Evolutionary conservation across 2,888 invertebrate genomes (phyloP).

Genomic region (Caenorhabditis sp.): DNA sequence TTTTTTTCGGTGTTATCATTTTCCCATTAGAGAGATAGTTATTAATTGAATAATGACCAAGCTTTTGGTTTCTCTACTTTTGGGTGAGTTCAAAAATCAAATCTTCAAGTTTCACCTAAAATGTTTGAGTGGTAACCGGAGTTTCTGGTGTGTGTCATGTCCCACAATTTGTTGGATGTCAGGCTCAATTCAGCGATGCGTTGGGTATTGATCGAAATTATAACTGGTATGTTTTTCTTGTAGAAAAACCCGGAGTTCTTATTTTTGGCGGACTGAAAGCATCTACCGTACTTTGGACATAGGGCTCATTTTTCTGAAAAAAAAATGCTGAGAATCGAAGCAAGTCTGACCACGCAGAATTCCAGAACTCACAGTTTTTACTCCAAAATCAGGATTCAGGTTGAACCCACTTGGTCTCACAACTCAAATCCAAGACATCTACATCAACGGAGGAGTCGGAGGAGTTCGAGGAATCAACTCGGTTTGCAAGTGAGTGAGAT

Average conservation of each 20-base stretch:
- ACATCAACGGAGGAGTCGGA: conserved; percentile 37
- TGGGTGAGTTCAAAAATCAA: not conserved
- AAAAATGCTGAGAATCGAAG: too few relatives aligned
- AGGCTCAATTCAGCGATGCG: conserved; percentile 30
- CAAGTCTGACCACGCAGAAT: too few relatives aligned
- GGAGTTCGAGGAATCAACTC: conserved; percentile 36
- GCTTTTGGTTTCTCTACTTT: not conserved
- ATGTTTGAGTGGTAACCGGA: not conserved
- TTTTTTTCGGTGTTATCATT: conserved; percentile 10
- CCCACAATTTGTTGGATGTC: conserved; percentile 33
- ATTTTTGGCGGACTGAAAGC: too few relatives aligned
- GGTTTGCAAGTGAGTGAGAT: conserved; percentile 43
- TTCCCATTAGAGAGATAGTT: not conserved
- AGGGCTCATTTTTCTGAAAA: too few relatives aligned
- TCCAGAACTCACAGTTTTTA: too few relatives aligned
- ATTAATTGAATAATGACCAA: not conserved
- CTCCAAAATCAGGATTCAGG: too few relatives aligned
- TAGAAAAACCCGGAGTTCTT: not conserved
- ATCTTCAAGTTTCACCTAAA: not conserved
- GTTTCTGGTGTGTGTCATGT: conserved; percentile 20
- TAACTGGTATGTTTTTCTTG: conserved; percentile 17
- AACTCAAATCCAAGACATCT: conserved; percentile 47
- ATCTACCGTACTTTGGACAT: too few relatives aligned
- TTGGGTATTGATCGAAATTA: conserved; percentile 33
- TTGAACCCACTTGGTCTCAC: conserved; percentile 44